Evolutionary conservation across 2,113 vertebrate genomes (phyloP), one percentile per base, ranked within the genome.

Genomic region (Pipra filicauda): DNA sequence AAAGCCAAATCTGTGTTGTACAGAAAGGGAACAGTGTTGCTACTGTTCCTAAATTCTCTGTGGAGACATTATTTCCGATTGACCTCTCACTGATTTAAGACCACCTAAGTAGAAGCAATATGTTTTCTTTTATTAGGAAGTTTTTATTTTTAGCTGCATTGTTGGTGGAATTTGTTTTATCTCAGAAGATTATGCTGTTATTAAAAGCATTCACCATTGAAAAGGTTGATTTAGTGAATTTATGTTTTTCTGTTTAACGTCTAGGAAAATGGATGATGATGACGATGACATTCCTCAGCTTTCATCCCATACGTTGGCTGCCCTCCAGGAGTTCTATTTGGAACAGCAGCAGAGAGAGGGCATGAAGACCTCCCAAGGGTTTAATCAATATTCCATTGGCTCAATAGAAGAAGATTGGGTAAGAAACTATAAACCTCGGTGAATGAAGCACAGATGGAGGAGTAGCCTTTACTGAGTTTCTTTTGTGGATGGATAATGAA

Each of bases 351-450:
- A 96, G 21, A 95, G 71, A 82, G 95, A 96, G 18, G 93, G 93
- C 73, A 61, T 74, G 89, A 95, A 91, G 91, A 72, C 89, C 80
- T 74, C 41, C 51, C 59, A 93, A 1, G 87, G 61, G 7, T 83
- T 90, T 17, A 94, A 98, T 72, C 98, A 96, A 77, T 99, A 98
- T 24, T 89, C 96, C 33, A 75, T 99, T 58, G 99, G 98, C 71
- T 97, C 98, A 1, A 94, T 99, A 93, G 98, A 98, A 91, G 99
- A 99, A 97, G 98, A 99, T 94, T 99, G 99, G 99, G 99, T 99
- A 98, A 97, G 98, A 75, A 70, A 65, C 18, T 46, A 23, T 87
- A 64, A 80, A 28, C 61, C 61, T 30, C 54, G 26, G 3, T 61
- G 27, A 87, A 10, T 58, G 54, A 64, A 73, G 31, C 48, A 69